Conservation (phyloP, 1,140 invertebrate species). For the Hylaeus volcanicus region DNA sequence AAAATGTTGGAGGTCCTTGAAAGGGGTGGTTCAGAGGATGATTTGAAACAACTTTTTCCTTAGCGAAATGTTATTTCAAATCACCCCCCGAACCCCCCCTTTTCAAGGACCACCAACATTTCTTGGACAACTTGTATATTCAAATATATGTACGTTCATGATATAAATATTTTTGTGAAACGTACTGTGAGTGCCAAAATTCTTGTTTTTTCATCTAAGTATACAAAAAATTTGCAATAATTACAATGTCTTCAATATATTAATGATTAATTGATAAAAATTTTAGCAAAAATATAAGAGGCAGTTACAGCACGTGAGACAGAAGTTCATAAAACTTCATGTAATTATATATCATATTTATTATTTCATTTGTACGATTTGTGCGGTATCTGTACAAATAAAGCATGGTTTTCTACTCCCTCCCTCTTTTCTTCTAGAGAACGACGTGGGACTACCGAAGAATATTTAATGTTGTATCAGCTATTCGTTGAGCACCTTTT, state of each 20-base stretch:
- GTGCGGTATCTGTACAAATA: slow-evolving; percentile 52
- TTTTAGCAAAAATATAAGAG: neutral
- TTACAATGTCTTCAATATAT: neutral
- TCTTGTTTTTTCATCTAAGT: neutral
- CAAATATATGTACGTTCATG: slow-evolving; percentile 4
- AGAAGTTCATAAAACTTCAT: slow-evolving; percentile 22
- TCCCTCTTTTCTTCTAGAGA: slow-evolving; percentile 40
- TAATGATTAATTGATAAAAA: neutral
- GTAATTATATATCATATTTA: slow-evolving; percentile 27
- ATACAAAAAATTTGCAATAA: neutral
- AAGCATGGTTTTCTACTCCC: slow-evolving; percentile 33
- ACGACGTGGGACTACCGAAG: slow-evolving; percentile 47
- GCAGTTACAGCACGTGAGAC: slow-evolving; percentile 48
- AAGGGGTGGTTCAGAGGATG: too few species aligned
- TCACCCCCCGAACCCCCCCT: too few species aligned
- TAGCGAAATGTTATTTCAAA: too few species aligned
- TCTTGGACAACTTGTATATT: neutral
- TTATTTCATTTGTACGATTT: slow-evolving; percentile 40
- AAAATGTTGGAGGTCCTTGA: too few species aligned
- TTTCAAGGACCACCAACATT: too few species aligned
- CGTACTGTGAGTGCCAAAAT: slow-evolving; percentile 43
- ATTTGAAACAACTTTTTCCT: too few species aligned
- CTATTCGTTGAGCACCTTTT: slow-evolving; percentile 63
- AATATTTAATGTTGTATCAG: slow-evolving; percentile 52
- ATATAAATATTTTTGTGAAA: slow-evolving; percentile 56